Percentiles rank a stretch among this genome's conserved stretches.
phyloP scores from a whole-genome alignment of 2,113 vertebrate species.

The Henicopernis longicauda region DNA sequence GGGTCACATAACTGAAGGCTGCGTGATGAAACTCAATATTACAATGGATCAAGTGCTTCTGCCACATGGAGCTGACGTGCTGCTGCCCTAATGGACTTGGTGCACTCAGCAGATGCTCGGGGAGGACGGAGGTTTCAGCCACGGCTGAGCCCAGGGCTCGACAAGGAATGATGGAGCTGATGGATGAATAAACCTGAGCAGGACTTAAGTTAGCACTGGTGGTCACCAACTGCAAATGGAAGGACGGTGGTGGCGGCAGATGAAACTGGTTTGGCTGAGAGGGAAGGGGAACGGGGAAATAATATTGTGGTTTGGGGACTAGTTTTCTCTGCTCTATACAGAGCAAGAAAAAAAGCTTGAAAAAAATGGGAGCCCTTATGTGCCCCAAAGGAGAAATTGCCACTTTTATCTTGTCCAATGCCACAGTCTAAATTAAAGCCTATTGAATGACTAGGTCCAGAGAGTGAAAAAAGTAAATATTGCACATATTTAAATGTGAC shows the following conservation, averaged over 20 bases:
- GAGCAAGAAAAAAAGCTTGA: not conserved
- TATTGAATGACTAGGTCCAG: not conserved
- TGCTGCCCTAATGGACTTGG: not conserved
- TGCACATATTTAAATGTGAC: not conserved
- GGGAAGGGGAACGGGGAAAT: not conserved
- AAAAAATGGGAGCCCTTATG: not conserved
- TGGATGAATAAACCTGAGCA: not conserved
- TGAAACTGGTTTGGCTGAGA: not conserved
- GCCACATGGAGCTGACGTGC: conserved; percentile 28
- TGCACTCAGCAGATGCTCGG: conserved; percentile 15
- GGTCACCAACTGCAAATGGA: not conserved
- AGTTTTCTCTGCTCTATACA: not conserved
- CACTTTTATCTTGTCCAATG: not conserved
- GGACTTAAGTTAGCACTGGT: not conserved
- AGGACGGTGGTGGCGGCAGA: not conserved
- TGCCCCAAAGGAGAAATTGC: not conserved
- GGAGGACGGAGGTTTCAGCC: not conserved
- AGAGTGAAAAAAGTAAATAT: not conserved
- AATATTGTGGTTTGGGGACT: not conserved
- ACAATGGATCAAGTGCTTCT: conserved; percentile 28
- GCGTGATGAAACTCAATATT: conserved; percentile 56
- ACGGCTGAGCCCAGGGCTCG: not conserved
- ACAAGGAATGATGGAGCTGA: not conserved
- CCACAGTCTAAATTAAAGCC: not conserved
- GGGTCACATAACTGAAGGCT: conserved; percentile 56